Percentiles rank a stretch among this genome's conserved stretches.
phyloP scores from a whole-genome alignment of 2,888 invertebrate genomes.

The Aspidiotus destructor region DNA sequence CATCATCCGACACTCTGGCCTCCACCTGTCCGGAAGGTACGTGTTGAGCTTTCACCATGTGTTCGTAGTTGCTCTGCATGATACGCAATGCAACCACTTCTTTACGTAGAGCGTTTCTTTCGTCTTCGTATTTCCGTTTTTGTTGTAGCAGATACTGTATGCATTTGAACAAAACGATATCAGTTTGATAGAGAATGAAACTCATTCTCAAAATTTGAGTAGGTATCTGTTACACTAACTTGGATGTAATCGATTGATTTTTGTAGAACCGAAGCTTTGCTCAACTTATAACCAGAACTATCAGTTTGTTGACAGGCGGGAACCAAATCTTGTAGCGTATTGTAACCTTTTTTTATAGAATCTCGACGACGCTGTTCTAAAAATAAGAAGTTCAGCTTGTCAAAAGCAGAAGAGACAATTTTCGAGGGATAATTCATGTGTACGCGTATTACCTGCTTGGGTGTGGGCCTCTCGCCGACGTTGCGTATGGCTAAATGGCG shows the following conservation, averaged over 20 bases:
- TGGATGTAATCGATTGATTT: constrained; percentile 84
- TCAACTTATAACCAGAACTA: constrained; percentile 83
- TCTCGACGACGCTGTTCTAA: constrained; percentile 86
- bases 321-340: constrained; percentile 82
- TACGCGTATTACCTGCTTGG: constrained; percentile 50
- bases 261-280: constrained; percentile 90
- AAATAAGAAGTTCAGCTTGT: too few relatives aligned
- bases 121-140: constrained; percentile 90
- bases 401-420: too few relatives aligned
- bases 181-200: background rate
- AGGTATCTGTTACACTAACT: constrained; percentile 38
- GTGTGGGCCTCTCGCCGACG: constrained; percentile 89
- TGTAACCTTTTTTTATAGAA: constrained; percentile 95
- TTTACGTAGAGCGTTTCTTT: constrained; percentile 75
- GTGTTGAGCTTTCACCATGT: constrained; percentile 92
- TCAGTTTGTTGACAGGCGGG: constrained; percentile 90
- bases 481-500: constrained; percentile 79
- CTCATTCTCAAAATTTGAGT: background rate
- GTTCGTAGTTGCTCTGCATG: constrained; percentile 90
- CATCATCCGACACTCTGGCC: constrained; percentile 82
- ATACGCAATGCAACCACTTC: constrained; percentile 89
- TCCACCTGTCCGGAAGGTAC: constrained; percentile 79
- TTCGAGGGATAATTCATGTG: too few relatives aligned
- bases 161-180: background rate
- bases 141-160: constrained; percentile 76